Evolutionary conservation across 2,797 vertebrate species (phyloP), one percentile per base, ranked within the genome.

Genomic region (Florisuga fusca): DNA sequence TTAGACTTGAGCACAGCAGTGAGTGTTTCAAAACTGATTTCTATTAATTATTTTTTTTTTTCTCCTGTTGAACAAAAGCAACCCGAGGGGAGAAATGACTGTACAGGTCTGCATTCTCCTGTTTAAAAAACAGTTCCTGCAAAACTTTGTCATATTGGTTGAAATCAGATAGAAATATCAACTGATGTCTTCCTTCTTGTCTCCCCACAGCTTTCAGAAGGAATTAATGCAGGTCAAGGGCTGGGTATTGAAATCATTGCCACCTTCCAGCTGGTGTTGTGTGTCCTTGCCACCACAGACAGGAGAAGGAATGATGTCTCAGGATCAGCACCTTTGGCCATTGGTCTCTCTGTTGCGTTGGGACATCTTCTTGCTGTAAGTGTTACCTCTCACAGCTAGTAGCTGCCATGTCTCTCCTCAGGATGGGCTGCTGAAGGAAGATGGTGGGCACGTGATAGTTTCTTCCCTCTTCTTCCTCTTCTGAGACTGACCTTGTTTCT

Each of bases 181-280:
- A 53, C 10, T 79, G 33, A 81, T 14, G 4, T 79, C 88, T 80
- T 61, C 27, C 55, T 57, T 86, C 77, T 91, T 95, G 19, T 62
- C 54, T 74, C 59, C 63, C 9, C 45, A 5, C 94, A 98, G 98
- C 97, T 98, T 87, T 93, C 97, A n/a, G 74, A 14, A 0, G 97
- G 97, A 1, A 97, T 99, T 95, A 98, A 98, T 15, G 93, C 98
- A 0, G 98, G 98, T 58, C 99, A 99, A 98, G 99, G 99, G 27
- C 97, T 99, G 59, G 99, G 99, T 26, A 98, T 99, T 1, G 99
- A 99, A 96, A 98, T 99, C 55, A 97, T 99, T 27, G 99, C 98
- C 29, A 99, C 99, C 12, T 98, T 99, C 98, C 99, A 99, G 98
- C 97, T 99, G 84, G 99, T 99, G 90, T 97, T 99, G 63, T 99